Conservation (phyloP, 2,888 invertebrate genomes). For the Noctua fimbriata region DNA sequence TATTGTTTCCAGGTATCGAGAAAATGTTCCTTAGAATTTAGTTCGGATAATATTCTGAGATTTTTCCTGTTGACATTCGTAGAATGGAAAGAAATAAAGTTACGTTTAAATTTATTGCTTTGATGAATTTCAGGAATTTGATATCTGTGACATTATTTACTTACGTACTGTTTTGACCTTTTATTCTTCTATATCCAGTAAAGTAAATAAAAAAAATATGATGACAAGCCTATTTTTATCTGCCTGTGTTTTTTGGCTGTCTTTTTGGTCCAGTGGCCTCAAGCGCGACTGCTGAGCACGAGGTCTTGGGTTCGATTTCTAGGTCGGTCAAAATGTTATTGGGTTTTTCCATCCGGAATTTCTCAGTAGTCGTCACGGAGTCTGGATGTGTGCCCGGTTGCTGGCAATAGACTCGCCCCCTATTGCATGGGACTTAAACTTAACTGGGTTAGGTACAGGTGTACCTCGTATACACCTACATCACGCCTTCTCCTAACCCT, state of each 20-base stretch:
- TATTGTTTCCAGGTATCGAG: background rate
- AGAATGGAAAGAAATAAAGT: background rate
- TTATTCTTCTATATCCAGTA: too few species aligned
- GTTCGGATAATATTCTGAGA: background rate
- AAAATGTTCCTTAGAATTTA: background rate
- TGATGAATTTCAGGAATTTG: constrained; percentile 11
- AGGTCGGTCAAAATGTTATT: too few species aligned
- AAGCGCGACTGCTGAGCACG: too few species aligned
- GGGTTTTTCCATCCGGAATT: background rate
- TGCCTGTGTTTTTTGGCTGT: too few species aligned
- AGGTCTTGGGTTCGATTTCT: background rate
- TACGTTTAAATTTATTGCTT: background rate
- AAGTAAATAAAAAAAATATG: background rate
- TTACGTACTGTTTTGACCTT: background rate
- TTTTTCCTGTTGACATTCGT: constrained; percentile 1
- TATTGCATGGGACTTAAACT: background rate
- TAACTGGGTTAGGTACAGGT: background rate
- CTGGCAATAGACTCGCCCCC: background rate
- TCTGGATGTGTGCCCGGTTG: background rate
- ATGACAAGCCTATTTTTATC: background rate
- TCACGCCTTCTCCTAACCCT: background rate
- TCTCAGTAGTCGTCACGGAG: background rate
- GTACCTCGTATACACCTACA: background rate
- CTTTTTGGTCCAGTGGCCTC: too few species aligned
- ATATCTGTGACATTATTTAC: background rate